Evolutionary conservation across 2,888 invertebrate species (phyloP).

Genomic region (Eretmocerus hayati): DNA sequence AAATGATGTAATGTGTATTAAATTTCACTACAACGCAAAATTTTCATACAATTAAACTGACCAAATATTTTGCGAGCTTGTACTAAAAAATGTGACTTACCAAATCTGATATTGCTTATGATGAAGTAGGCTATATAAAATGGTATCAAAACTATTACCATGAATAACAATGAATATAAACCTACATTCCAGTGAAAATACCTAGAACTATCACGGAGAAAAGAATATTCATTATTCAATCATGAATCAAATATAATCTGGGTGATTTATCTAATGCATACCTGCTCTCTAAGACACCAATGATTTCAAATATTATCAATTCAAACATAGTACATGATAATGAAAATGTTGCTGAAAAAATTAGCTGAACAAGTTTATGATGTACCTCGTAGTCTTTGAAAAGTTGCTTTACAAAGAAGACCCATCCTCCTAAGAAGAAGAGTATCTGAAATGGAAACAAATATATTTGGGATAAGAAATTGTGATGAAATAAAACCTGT

Average conservation of each 20-base stretch:
- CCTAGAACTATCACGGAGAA: conserved; percentile 62
- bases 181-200: conserved; percentile 94
- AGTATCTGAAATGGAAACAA: conserved; percentile 70
- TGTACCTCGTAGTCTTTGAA: conserved; percentile 97
- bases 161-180: conserved; percentile 81
- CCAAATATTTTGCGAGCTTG: conserved; percentile 2
- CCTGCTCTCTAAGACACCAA: conserved; percentile 87
- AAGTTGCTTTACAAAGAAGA: conserved; percentile 95
- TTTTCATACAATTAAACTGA: neutral
- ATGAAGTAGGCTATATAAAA: conserved; percentile 95
- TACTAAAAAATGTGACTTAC: conserved; percentile 50
- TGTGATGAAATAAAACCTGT: neutral
- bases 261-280: conserved; percentile 44
- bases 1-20: neutral
- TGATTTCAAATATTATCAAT: conserved; percentile 97
- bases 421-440: conserved; percentile 95
- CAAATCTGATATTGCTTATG: conserved; percentile 79
- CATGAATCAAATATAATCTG: neutral
- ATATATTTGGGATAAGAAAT: neutral
- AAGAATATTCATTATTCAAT: conserved; percentile 1
- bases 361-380: conserved; percentile 86
- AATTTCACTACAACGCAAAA: neutral
- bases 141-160: conserved; percentile 93
- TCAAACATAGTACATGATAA: conserved; percentile 99
- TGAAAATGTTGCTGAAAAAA: conserved; percentile 93